These are phyloP conservation scores for Gerris lacustris DNA, from an alignment of 2,888 invertebrate genomes.

Conservation along the genomic window DNA sequence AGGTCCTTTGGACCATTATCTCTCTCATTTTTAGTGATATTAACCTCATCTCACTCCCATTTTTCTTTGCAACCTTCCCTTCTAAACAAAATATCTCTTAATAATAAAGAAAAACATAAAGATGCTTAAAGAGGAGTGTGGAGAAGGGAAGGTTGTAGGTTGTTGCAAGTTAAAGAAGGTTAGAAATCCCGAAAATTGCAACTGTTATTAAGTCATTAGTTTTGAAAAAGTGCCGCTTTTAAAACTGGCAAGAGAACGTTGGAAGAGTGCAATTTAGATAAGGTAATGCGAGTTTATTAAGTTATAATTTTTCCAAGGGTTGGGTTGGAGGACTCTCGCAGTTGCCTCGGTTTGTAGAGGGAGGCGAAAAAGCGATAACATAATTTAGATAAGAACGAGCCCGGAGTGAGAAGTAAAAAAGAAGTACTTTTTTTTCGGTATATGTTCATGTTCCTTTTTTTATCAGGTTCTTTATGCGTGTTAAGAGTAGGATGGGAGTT, in stretches of 20 bases:
- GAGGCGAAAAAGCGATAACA: background rate
- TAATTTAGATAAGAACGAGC: background rate
- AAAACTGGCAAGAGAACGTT: background rate
- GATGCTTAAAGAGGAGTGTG: too few relatives aligned
- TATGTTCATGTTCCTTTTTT: background rate
- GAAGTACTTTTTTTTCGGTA: background rate
- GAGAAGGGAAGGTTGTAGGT: too few relatives aligned
- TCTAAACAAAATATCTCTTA: too few relatives aligned
- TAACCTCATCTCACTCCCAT: too few relatives aligned
- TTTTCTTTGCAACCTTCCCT: too few relatives aligned
- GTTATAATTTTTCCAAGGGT: background rate
- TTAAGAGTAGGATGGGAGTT: background rate
- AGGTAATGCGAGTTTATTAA: slow-evolving; percentile 1
- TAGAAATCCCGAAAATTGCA: background rate
- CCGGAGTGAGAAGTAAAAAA: background rate
- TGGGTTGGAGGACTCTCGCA: background rate
- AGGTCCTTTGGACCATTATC: too few relatives aligned
- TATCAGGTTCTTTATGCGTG: background rate
- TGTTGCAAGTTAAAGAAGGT: too few relatives aligned
- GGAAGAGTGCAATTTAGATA: background rate
- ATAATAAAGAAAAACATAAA: too few relatives aligned
- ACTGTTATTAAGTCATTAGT: slow-evolving; percentile 5
- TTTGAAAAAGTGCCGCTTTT: background rate
- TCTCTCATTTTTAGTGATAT: too few relatives aligned
- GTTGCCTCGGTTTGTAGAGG: background rate